Evolutionary conservation across 2,113 vertebrate species (phyloP).

Genomic region (Hylia prasina): DNA sequence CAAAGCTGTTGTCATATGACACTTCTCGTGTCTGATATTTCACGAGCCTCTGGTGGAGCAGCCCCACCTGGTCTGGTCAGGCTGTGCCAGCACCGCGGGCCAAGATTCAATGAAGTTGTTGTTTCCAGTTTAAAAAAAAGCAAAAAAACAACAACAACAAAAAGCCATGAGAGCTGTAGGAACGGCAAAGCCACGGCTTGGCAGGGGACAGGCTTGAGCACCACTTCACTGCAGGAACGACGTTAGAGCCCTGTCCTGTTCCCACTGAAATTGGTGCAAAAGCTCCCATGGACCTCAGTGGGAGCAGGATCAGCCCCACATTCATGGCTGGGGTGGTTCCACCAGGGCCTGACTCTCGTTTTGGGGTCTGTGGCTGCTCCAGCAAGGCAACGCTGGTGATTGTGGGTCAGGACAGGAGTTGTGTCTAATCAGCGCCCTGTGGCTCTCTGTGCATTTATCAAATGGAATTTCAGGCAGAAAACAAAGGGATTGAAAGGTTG

Average conservation of each 20-base stretch:
- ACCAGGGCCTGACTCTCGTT: background rate
- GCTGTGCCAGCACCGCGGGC: accelerated
- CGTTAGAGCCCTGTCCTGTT: background rate
- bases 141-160: too few species aligned
- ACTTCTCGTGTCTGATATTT: background rate
- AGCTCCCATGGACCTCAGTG: background rate
- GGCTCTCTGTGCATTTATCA: constrained; percentile 23
- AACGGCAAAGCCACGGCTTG: background rate
- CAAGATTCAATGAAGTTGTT: background rate
- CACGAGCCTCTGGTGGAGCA: background rate
- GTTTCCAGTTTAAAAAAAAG: background rate
- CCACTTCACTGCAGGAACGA: background rate
- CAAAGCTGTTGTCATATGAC: background rate
- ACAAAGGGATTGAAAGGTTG: constrained; percentile 56
- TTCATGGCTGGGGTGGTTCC: background rate
- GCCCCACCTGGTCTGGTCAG: background rate
- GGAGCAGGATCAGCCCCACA: background rate
- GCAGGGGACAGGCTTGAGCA: background rate
- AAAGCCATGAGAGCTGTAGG: background rate
- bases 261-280: background rate
- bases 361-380: background rate
- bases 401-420: background rate
- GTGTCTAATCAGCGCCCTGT: constrained; percentile 21
- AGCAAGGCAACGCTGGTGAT: background rate
- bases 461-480: constrained; percentile 48